Evolutionary conservation across 2,888 invertebrate species (phyloP), one percentile per base, ranked within the genome.

Genomic region (Allolobophora icterica): DNA sequence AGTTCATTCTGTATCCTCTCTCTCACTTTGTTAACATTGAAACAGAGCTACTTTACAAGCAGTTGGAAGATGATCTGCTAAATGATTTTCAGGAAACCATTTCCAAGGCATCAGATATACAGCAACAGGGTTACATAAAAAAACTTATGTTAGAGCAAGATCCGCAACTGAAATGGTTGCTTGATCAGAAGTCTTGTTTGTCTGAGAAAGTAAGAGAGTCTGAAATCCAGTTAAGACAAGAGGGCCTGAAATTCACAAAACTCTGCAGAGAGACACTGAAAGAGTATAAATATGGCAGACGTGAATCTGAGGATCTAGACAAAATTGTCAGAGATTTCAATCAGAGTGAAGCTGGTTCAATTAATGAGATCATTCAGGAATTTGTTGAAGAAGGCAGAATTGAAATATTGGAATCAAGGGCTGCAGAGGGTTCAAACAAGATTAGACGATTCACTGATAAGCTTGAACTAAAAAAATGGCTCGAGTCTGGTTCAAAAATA

Each of bases 381-480:
- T 84, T 84, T 17, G 34, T 35, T 33, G 34, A 84, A 34, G 84
- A 84, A 84, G 34, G 84, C 17, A 21, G 19, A 1, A 34, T 84
- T 33, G 84, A 84, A 84, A 84, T 84, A 1, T 84, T 84, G 13
- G 34, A 84, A 84, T 33, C 34, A 84, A n/a, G 30, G 34, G 84
- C 33, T 33, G 34, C 84, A 84, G 84, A 84, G 4, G 84, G 34
- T 33, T 84, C 84, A 33, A 84, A 84, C 84, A 52, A 52, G 15
- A 84, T 84, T 34, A 84, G 19, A 84, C 84, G 84, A 33, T 84
- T 84, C 84, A 84, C 84, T 84, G 84, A 84, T 84, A 84, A 84
- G 33, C 15, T 15, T 33, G 84, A 84, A 33, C 84, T n/a, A 30
- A n/a, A 84, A 30, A 84, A 84, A 34, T 84, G 84, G 84, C n/a